phyloP scores from a whole-genome alignment of 1,140 invertebrate species.

The Diachasma alloeum region DNA sequence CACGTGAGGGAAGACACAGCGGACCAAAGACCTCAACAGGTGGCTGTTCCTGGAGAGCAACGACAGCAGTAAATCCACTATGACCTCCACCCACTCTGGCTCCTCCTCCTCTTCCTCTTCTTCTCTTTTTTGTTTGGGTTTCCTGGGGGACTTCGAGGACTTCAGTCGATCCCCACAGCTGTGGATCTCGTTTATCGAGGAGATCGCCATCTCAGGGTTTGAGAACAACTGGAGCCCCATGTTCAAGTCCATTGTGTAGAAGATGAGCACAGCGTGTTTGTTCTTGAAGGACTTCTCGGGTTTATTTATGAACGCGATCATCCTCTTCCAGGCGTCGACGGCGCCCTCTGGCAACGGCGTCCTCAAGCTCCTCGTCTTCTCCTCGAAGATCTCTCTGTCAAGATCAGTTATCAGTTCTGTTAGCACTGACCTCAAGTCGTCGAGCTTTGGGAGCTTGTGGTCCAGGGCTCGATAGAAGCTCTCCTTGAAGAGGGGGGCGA shows the following conservation, averaged over 20 bases:
- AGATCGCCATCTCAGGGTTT: constrained; percentile 72
- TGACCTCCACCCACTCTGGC: constrained; percentile 81
- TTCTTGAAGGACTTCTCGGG: constrained; percentile 58
- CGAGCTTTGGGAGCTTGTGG: constrained; percentile 70
- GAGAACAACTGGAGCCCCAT: constrained; percentile 77
- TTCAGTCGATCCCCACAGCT: constrained; percentile 73
- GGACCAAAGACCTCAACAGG: constrained; percentile 73
- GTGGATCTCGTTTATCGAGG: constrained; percentile 74
- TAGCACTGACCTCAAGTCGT: constrained; percentile 68
- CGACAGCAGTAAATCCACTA: constrained; percentile 79
- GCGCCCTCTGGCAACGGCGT: constrained; percentile 66
- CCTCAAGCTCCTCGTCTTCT: constrained; percentile 58
- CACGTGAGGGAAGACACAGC: constrained; percentile 76
- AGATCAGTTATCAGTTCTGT: constrained; percentile 67
- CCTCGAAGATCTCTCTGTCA: constrained; percentile 60
- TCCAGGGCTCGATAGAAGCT: constrained; percentile 74
- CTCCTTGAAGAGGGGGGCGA: constrained; percentile 68
- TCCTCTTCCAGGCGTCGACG: constrained; percentile 70
- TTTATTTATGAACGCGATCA: constrained; percentile 63
- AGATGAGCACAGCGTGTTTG: constrained; percentile 61
- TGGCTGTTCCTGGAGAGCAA: constrained; percentile 75
- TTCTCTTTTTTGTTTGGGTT: constrained; percentile 30
- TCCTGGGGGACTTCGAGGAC: constrained; percentile 52
- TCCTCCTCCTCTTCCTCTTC: constrained; percentile 61
- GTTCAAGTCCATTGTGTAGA: constrained; percentile 74